Evolutionary conservation across 2,888 invertebrate species (phyloP), one percentile per base, ranked within the genome.

Genomic region (Embidobia sp.): DNA sequence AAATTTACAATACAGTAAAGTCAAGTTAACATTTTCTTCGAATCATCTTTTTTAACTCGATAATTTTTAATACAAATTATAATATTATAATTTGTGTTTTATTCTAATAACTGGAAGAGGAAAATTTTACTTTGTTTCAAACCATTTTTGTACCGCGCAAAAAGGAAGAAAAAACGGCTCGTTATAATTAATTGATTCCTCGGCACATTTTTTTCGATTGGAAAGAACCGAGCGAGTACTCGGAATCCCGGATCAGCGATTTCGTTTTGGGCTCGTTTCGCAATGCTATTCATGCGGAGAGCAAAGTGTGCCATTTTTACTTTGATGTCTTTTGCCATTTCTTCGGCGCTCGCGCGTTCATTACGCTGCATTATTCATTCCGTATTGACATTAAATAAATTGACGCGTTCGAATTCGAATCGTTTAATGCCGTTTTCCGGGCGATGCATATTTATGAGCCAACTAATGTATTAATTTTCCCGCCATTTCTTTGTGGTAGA

Each of bases 231-330:
- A 29, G 11, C 10, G 27, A 29, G 5, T 57, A 19, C 57, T 42
- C 8, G 29, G 11, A 57, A 57, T 57, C 57, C 13, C 18, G 42
- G 29, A 42, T 57, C 57, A 57, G 57, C 42, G 13, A 13, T 35
- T 51, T 51, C 51, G 18, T 42, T 57, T 57, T 26, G 18, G 16
- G n/a, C 8, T 31, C 42, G n/a, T 57, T 57, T 57, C 18, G 42
- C 57, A 57, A 40, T n/a, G 40, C 27, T 6, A 16, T 53, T 53
- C 40, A 22, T 26, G 26, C 29, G 8, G n/a, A n/a, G 29, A 27
- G 29, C 11, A 42, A 57, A 57, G 29, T 57, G 57, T 57, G 29
- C 18, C 42, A 42, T 29, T 57, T 57, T 57, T 42, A 57, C 48
- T 35, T 18, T 26, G 55, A 55, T 27, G 13, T 55, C 27, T 40